Conservation (phyloP, 1,140 invertebrate species). For the Bombyx mandarina region DNA sequence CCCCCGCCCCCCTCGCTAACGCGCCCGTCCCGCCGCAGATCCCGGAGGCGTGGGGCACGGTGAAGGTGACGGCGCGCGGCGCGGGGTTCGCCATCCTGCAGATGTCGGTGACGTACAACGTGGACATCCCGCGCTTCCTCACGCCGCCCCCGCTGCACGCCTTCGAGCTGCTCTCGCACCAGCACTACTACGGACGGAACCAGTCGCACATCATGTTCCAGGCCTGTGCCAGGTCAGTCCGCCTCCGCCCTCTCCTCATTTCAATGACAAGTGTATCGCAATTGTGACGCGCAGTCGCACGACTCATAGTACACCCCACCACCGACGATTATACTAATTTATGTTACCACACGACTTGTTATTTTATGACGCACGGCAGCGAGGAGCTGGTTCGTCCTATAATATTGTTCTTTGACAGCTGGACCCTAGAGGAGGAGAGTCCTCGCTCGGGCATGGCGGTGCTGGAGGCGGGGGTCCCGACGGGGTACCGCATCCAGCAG, state of each 20-base stretch:
- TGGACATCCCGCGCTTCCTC: conserved; percentile 89
- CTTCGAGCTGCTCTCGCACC: conserved; percentile 81
- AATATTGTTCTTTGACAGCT: conserved; percentile 68
- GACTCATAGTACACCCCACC: no score
- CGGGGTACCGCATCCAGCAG: conserved; percentile 94
- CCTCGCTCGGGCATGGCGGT: conserved; percentile 91
- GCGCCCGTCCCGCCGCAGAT: conserved; percentile 71
- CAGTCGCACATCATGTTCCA: conserved; percentile 91
- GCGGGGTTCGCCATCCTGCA: conserved; percentile 93
- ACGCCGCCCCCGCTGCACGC: conserved; percentile 85
- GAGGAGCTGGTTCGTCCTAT: background rate
- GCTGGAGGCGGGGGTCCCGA: conserved; percentile 91
- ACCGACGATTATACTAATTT: no score
- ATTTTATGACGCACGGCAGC: background rate
- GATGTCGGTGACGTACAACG: conserved; percentile 95
- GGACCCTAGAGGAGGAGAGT: conserved; percentile 84
- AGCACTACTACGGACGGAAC: conserved; percentile 89
- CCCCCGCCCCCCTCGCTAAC: background rate
- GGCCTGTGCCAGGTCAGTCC: conserved; percentile 81
- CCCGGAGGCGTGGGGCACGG: conserved; percentile 92
- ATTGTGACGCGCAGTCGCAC: no score
- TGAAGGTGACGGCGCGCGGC: conserved; percentile 91
- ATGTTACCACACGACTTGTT: background rate
- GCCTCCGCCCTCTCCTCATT: no score
- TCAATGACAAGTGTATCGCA: conserved; percentile 3